Evolutionary conservation across 2,888 invertebrate genomes (phyloP).

Genomic region (Carcina quercana): DNA sequence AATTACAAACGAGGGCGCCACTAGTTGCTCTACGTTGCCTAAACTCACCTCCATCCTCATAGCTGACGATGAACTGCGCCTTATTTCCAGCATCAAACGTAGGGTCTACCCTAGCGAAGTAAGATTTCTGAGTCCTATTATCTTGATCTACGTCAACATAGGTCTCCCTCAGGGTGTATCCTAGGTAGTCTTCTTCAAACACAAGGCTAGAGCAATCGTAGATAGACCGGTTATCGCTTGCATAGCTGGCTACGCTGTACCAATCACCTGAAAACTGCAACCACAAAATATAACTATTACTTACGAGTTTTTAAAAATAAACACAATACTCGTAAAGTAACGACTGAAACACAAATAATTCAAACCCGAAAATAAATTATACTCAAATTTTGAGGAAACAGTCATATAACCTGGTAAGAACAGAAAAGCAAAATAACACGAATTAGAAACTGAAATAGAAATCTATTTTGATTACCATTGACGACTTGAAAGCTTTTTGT

Average conservation of each 20-base stretch:
- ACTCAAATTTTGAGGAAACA: too few relatives aligned
- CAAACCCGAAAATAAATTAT: too few relatives aligned
- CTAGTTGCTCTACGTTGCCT: too few relatives aligned
- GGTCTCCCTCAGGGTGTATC: conserved; percentile 53
- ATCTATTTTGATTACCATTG: too few relatives aligned
- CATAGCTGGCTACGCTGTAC: conserved; percentile 58
- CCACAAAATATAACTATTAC: background rate
- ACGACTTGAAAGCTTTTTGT: too few relatives aligned
- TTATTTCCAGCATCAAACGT: conserved; percentile 59
- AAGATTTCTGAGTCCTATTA: conserved; percentile 56
- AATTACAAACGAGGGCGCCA: too few relatives aligned
- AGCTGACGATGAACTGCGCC: conserved; percentile 57
- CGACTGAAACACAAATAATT: too few relatives aligned
- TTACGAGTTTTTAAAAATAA: too few relatives aligned
- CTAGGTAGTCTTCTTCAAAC: conserved; percentile 61
- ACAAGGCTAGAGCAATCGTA: conserved; percentile 56
- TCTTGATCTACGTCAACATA: conserved; percentile 44
- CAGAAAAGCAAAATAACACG: too few relatives aligned
- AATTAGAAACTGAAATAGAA: too few relatives aligned
- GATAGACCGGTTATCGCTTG: conserved; percentile 51
- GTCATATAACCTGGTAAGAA: too few relatives aligned
- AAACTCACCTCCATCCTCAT: conserved; percentile 52
- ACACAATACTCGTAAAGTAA: too few relatives aligned
- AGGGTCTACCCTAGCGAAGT: conserved; percentile 61
- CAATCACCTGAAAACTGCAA: conserved; percentile 63